Evolutionary conservation across 2,113 vertebrate species (phyloP).

Genomic region (Mormyrus iriodes): DNA sequence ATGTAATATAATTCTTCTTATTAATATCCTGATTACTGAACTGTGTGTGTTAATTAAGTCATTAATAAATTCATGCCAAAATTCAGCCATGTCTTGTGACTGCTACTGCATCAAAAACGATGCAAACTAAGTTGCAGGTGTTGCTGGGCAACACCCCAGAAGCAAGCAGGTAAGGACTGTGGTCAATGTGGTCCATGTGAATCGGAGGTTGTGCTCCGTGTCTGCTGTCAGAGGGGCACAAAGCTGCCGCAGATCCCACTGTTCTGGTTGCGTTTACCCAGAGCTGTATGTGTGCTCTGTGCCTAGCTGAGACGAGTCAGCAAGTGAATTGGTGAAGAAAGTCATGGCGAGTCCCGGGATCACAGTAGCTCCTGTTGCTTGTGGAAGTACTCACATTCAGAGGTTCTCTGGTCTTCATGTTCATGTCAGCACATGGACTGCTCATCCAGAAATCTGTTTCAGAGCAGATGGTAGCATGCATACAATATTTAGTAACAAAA

Average conservation of each 20-base stretch:
- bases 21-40: background rate
- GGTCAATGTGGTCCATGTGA: background rate
- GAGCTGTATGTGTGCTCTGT: background rate
- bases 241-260: background rate
- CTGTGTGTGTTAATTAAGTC: background rate
- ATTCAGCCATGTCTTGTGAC: background rate
- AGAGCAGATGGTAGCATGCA: background rate
- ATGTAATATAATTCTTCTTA: background rate
- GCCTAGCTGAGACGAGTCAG: constrained; percentile 1
- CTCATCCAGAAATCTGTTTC: background rate
- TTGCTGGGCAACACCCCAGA: background rate
- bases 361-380: background rate
- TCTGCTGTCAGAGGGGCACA: background rate
- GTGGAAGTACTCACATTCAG: background rate
- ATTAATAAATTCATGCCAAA: background rate
- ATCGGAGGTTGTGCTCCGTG: background rate
- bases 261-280: background rate
- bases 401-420: background rate
- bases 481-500: background rate
- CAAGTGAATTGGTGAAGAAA: background rate
- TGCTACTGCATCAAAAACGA: background rate
- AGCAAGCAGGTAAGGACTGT: constrained; percentile 17
- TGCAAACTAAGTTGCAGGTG: constrained; percentile 6
- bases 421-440: background rate
- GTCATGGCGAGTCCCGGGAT: background rate